A percentile compares a stretch with the other conserved stretches of the same genome.
These are phyloP conservation scores for Oreotrochilus melanogaster DNA, from an alignment of 2,113 vertebrate species.

Conservation along the genomic window DNA sequence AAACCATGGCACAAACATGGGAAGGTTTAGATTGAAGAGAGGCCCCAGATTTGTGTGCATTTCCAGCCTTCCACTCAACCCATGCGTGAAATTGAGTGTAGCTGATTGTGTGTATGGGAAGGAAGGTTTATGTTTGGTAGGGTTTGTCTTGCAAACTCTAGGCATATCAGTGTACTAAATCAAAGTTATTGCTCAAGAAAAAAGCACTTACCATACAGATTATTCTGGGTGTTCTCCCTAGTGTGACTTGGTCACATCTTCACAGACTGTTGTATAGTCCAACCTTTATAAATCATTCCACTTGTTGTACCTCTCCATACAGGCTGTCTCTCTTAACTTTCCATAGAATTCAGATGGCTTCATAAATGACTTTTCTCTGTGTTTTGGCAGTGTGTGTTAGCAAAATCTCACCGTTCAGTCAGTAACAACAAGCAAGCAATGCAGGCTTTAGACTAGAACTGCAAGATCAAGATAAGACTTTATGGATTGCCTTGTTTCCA, in stretches of 20 bases:
- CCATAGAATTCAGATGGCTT: neutral
- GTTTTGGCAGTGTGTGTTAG: neutral
- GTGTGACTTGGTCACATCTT: neutral
- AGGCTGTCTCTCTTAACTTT: neutral
- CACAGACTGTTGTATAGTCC: neutral
- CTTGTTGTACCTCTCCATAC: neutral
- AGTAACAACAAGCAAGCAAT: neutral
- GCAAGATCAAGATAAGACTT: neutral
- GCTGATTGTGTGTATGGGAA: neutral
- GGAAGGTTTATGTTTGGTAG: neutral
- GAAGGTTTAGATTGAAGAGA: neutral
- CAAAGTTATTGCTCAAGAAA: neutral
- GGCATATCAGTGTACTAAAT: neutral
- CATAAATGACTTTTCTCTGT: neutral
- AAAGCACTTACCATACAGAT: neutral
- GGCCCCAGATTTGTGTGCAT: neutral
- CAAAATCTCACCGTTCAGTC: neutral
- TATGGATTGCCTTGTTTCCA: neutral
- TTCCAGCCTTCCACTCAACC: neutral
- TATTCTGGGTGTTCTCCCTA: neutral
- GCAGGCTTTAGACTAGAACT: neutral
- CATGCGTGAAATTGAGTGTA: neutral
- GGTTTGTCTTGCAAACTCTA: neutral
- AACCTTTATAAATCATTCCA: neutral
- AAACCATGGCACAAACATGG: neutral